Evolutionary conservation across 2,113 vertebrate genomes (phyloP).

Genomic region (Pyrgilauda ruficollis): DNA sequence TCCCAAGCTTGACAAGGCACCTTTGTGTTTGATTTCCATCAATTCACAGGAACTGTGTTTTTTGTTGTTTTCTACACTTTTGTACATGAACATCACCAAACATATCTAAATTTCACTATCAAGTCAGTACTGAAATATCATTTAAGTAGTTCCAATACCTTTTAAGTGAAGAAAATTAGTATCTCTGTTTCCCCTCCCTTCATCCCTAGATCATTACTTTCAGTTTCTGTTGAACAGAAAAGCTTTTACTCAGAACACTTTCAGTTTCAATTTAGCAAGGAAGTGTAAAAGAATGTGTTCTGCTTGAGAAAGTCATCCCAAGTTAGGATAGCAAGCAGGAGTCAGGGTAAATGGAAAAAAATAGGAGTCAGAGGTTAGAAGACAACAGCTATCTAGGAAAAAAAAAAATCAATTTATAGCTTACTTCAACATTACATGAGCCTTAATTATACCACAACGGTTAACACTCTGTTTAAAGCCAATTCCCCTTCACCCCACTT

Average conservation of each 20-base stretch:
- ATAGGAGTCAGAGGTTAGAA: not conserved
- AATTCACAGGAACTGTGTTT: not conserved
- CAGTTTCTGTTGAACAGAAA: conserved; percentile 19
- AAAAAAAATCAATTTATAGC: not conserved
- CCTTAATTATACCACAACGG: not conserved
- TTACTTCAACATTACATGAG: not conserved
- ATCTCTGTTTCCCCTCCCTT: not conserved
- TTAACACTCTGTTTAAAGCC: not conserved
- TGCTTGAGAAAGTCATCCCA: not conserved
- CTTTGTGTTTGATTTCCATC: not conserved
- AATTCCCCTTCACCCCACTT: not conserved
- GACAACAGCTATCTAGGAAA: not conserved
- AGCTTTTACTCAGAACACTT: not conserved
- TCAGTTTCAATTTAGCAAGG: conserved; percentile 41
- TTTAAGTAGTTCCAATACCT: not conserved
- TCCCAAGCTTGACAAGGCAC: not conserved
- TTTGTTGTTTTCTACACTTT: not conserved
- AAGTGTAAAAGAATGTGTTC: not conserved
- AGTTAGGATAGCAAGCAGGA: not conserved
- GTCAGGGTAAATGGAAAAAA: not conserved
- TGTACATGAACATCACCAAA: not conserved
- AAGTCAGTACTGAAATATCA: not conserved
- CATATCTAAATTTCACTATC: not conserved
- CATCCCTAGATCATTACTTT: not conserved
- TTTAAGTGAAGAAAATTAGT: not conserved